A percentile compares a stretch with the other conserved stretches of the same genome.
phyloP scores from a whole-genome alignment of 2,888 invertebrate species.

The Pachliopta kotzebuea region DNA sequence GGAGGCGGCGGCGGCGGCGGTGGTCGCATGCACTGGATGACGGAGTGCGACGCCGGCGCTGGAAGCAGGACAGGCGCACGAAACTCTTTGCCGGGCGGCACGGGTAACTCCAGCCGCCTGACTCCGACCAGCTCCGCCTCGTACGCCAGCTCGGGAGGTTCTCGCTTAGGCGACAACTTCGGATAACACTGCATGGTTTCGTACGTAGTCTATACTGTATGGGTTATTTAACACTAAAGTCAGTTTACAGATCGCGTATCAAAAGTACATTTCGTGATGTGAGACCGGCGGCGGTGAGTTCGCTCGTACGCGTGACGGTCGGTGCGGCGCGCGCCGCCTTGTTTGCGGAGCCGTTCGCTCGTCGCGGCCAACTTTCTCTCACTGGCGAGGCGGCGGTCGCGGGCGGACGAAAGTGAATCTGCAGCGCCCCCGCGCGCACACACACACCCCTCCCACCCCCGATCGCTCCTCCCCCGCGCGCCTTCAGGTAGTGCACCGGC shows the following conservation, averaged over 20 bases:
- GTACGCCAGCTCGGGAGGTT: conserved; percentile 61
- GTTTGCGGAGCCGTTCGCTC: conserved; percentile 77
- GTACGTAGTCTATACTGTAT: conserved; percentile 8
- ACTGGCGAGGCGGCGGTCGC: conserved; percentile 75
- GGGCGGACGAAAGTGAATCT: conserved; percentile 80
- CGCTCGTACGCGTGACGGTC: conserved; percentile 53
- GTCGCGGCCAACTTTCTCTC: conserved; percentile 79
- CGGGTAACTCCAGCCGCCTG: conserved; percentile 69
- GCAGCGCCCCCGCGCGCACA: conserved; percentile 65
- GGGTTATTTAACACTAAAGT: conserved; percentile 26
- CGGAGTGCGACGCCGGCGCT: conserved; percentile 61
- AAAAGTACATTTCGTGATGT: conserved; percentile 33
- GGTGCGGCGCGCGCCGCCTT: conserved; percentile 66
- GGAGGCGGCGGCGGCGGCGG: conserved; percentile 77
- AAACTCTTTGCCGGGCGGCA: conserved; percentile 74
- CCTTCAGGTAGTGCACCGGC: conserved; percentile 49
- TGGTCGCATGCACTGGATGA: conserved; percentile 78
- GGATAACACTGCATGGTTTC: conserved; percentile 73
- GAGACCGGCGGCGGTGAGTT: conserved; percentile 38
- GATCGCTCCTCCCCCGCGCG: conserved; percentile 57
- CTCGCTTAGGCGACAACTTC: conserved; percentile 68
- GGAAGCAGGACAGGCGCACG: conserved; percentile 68
- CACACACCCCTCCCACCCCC: too few relatives aligned
- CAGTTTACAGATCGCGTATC: conserved; percentile 37
- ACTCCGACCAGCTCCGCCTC: conserved; percentile 61